Evolutionary conservation across 2,797 vertebrate species (phyloP).

Genomic region (Antennarius maculatus): DNA sequence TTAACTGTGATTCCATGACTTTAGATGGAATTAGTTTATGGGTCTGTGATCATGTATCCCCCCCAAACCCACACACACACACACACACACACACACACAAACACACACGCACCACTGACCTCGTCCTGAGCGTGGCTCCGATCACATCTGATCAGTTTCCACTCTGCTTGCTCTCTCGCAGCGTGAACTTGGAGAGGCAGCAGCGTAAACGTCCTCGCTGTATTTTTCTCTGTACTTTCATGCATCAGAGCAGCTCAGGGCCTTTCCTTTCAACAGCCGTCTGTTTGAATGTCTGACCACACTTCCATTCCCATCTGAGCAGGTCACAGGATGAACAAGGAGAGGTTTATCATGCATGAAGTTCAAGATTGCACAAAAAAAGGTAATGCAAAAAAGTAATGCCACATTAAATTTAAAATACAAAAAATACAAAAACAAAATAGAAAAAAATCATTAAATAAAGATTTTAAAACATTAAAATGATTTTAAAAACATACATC

Average conservation of each 20-base stretch:
- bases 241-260: constrained; percentile 56
- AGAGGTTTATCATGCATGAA: constrained; percentile 15
- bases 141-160: constrained; percentile 74
- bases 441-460: no score
- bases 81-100: constrained; percentile 21
- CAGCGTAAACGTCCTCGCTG: constrained; percentile 54
- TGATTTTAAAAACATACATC: no score
- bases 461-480: no score
- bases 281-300: constrained; percentile 21
- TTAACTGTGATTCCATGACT: constrained; percentile 48
- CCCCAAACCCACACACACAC: constrained; percentile 12
- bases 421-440: no score
- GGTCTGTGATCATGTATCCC: constrained; percentile 54
- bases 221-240: constrained; percentile 50
- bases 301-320: constrained; percentile 34
- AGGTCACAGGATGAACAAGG: constrained; percentile 35
- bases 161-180: constrained; percentile 65
- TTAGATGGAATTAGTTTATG: constrained; percentile 67
- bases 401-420: background rate
- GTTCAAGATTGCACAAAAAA: background rate
- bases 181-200: constrained; percentile 64
- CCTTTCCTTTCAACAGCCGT: constrained; percentile 24
- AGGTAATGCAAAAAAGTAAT: background rate
- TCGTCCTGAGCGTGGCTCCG: constrained; percentile 62
- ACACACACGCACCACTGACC: constrained; percentile 53